Percentiles rank a stretch among this genome's conserved stretches.
These are phyloP conservation scores for Chironomus riparius DNA, from an alignment of 2,888 invertebrate genomes.

Conservation along the genomic window DNA sequence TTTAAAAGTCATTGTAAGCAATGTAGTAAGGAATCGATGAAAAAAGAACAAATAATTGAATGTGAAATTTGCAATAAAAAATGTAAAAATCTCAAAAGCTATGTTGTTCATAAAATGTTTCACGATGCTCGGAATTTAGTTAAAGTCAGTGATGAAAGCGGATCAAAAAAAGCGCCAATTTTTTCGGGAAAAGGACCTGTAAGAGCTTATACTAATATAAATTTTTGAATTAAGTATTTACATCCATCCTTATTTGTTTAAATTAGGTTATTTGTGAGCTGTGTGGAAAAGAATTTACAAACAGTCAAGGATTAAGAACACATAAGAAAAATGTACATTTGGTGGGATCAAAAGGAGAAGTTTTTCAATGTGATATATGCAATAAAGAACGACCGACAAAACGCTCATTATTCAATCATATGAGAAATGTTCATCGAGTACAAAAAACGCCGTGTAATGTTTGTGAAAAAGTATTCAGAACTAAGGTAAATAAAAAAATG, in stretches of 20 bases:
- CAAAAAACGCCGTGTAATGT: slow-evolving; percentile 1
- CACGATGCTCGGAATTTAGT: background rate
- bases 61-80: slow-evolving; percentile 20
- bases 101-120: slow-evolving; percentile 16
- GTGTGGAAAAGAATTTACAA: background rate
- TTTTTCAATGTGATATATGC: slow-evolving; percentile 7
- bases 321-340: background rate
- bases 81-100: slow-evolving; percentile 12
- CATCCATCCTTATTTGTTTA: too few relatives aligned
- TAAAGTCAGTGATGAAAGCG: background rate
- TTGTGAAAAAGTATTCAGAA: background rate
- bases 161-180: background rate
- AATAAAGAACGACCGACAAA: background rate
- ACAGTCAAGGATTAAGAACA: background rate
- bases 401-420: slow-evolving; percentile 2
- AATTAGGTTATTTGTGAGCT: background rate
- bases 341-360: background rate
- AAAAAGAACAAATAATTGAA: slow-evolving; percentile 3
- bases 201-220: background rate
- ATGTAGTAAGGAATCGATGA: slow-evolving; percentile 2
- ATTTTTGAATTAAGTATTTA: too few relatives aligned
- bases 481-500: background rate
- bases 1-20: slow-evolving; percentile 1
- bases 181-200: background rate
- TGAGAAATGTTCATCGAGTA: slow-evolving; percentile 9